Evolutionary conservation across 2,113 vertebrate species (phyloP).

Genomic region (Malurus melanocephalus): DNA sequence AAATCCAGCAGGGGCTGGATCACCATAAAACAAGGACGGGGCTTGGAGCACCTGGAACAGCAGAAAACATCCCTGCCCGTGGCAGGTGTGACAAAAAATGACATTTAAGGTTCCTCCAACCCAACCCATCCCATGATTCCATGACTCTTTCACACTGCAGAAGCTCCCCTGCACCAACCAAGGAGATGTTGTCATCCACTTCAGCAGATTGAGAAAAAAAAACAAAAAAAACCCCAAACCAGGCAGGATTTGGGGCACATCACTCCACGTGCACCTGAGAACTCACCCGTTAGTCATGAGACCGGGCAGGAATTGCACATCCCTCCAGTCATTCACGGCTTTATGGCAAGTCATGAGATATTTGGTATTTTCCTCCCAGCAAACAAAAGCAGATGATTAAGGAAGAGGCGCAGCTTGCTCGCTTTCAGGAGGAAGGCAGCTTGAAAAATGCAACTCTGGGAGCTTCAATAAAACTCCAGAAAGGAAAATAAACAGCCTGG

Average conservation of each 20-base stretch:
- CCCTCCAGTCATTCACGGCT: conserved; percentile 13
- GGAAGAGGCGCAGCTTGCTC: conserved; percentile 45
- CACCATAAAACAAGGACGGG: accelerated
- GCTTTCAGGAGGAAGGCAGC: conserved; percentile 45
- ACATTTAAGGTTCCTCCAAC: neutral
- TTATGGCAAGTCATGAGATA: conserved; percentile 31
- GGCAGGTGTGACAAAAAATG: neutral
- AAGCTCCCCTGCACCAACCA: neutral
- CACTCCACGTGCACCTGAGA: conserved; percentile 33
- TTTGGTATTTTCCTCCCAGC: conserved; percentile 46
- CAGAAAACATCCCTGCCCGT: accelerated
- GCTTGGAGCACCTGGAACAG: neutral
- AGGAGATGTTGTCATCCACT: neutral
- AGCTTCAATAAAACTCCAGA: conserved; percentile 47
- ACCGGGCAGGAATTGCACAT: conserved; percentile 4
- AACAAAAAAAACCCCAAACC: neutral
- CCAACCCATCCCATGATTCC: neutral
- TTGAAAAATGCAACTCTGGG: conserved; percentile 41
- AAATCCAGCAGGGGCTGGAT: neutral
- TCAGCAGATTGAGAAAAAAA: accelerated
- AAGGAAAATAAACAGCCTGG: conserved; percentile 53
- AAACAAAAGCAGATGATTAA: conserved; percentile 61
- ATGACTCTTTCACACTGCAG: accelerated
- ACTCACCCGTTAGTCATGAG: conserved; percentile 14
- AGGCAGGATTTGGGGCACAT: neutral